Evolutionary conservation across 2,888 invertebrate genomes (phyloP), one percentile per base, ranked within the genome.

Genomic region (Ormyrus thymus): DNA sequence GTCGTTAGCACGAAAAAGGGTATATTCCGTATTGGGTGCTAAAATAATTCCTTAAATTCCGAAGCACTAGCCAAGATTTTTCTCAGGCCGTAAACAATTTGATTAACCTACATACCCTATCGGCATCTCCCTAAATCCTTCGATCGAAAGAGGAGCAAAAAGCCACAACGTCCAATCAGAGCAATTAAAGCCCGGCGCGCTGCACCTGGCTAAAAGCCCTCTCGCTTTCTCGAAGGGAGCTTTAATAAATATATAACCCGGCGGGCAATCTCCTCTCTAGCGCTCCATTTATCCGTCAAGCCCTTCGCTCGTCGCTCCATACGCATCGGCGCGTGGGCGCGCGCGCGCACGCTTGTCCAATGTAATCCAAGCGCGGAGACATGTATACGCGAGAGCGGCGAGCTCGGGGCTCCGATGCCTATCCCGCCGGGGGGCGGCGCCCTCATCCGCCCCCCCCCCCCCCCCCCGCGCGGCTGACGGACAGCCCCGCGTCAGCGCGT

Each of bases 331-430:
- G 3, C 10, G 13, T 45, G 29, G 1, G 29, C 29, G 1, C 2
- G 45, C 5, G 7, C 29, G n/a, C 64, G 43, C 61, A 46, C 46
- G 8, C 64, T 55, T 76, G 68, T 64, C 76, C 78, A 83, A 83
- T 84, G 86, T 87, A 88, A 88, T 87, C 87, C 88, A 85, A 87
- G 85, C 29, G 29, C 85, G 82, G 83, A 82, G 84, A 84, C 82
- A 84, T 86, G 86, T 86, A 86, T 85, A 77, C 48, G 77, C 61
- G 77, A 43, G 70, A 43, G 70, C 58, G n/a, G 48, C 56, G 5
- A 43, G 11, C 45, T 46, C 46, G 83, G 82, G 81, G 82, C 84
- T 82, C 82, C 83, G 84, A 83, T 83, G 83, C 82, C 2, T 29
- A 29, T 29, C 29, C n/a, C n/a, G n/a, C n/a, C n/a, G n/a, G n/a